Evolutionary conservation across 2,113 vertebrate species (phyloP).

Genomic region (Apteryx mantelli): DNA sequence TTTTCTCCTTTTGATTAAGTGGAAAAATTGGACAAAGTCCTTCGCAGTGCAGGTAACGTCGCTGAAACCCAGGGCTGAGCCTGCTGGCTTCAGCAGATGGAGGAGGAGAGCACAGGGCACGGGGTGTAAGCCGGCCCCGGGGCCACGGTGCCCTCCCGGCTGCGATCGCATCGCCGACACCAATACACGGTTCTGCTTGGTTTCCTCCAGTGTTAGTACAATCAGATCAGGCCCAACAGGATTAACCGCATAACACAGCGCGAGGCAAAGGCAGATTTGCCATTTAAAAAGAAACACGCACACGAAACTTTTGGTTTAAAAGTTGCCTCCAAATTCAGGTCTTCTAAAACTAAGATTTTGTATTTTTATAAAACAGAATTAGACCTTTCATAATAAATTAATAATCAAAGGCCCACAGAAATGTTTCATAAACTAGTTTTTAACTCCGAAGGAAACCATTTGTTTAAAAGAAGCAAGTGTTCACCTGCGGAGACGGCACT

Average conservation of each 20-base stretch:
- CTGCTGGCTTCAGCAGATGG: background rate
- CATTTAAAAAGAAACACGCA: background rate
- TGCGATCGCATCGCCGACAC: background rate
- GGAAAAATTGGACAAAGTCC: background rate
- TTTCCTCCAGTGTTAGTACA: background rate
- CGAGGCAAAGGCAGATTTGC: background rate
- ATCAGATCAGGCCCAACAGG: constrained; percentile 58
- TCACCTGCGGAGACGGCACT: constrained; percentile 56
- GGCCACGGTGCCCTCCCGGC: background rate
- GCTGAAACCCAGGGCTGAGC: background rate
- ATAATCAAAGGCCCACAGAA: constrained; percentile 45
- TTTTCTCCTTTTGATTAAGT: background rate
- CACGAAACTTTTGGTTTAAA: background rate
- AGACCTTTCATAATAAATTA: constrained; percentile 29
- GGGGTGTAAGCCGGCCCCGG: background rate
- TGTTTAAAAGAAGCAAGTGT: constrained; percentile 53
- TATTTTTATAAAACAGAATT: constrained; percentile 13
- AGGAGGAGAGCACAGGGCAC: background rate
- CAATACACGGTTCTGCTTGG: background rate
- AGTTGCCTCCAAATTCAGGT: background rate
- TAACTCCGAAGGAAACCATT: constrained; percentile 56
- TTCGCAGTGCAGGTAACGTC: background rate
- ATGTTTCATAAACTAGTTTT: constrained; percentile 21
- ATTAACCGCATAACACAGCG: constrained; percentile 8
- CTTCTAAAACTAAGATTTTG: background rate